Percentiles rank a stretch among this genome's conserved stretches.
Evolutionary conservation across 1,140 invertebrate genomes (phyloP).

Genomic region (Dinoponera quadriceps): DNA sequence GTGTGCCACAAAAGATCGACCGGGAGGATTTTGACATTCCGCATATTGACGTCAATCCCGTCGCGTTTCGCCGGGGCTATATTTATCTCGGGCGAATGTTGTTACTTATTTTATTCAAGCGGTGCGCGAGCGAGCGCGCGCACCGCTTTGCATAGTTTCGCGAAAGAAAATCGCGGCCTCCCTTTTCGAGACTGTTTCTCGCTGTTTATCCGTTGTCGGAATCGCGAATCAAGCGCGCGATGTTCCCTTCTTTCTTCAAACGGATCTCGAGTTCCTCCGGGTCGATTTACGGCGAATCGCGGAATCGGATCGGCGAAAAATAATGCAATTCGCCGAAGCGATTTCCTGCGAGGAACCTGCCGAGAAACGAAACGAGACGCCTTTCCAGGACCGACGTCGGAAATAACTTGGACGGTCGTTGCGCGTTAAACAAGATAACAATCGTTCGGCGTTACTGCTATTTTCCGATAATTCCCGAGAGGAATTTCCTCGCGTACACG

Average conservation of each 20-base stretch:
- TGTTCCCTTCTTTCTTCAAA: neutral
- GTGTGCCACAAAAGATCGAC: neutral
- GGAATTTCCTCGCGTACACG: constrained; percentile 9
- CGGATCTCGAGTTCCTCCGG: neutral
- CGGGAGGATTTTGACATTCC: constrained; percentile 2
- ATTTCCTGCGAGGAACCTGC: neutral
- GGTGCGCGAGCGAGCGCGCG: neutral
- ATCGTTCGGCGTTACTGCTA: constrained; percentile 44
- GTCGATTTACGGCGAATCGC: neutral
- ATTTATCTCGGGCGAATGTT: constrained; percentile 30
- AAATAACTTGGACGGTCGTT: constrained; percentile 51
- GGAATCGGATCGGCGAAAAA: neutral
- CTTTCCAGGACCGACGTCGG: constrained; percentile 45
- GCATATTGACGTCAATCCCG: constrained; percentile 24
- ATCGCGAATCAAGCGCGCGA: neutral
- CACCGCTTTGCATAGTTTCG: constrained; percentile 10
- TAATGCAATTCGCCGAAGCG: constrained; percentile 14
- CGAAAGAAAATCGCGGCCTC: neutral
- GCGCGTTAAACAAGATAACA: constrained; percentile 61
- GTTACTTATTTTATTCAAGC: constrained; percentile 14
- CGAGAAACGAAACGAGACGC: constrained; percentile 34
- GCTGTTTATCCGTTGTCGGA: neutral
- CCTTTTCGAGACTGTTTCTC: neutral
- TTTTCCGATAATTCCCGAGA: neutral
- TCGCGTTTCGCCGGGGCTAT: neutral